Base-by-base conservation (phyloP, 2,113 vertebrate genomes). In the Orycteropus afer region DNA sequence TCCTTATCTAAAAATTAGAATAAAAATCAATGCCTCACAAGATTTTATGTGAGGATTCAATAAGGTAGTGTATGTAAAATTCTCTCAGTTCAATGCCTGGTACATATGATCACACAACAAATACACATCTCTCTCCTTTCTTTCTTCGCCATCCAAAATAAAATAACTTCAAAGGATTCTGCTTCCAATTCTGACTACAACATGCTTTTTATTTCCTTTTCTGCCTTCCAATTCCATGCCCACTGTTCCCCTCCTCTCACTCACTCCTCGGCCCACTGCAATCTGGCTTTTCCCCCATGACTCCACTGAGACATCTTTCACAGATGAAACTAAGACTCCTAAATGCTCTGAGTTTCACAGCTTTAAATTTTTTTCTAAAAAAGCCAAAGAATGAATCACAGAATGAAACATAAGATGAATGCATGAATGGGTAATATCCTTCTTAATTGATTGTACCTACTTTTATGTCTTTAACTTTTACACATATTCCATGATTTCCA, bases 271-370 rank as follows among this genome's bases (percentile, higher is more conserved):
- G 17, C 83, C 65, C 81, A 89, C 77, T 88, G 42, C 78, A 94
- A 85, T 85, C 97, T 96, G 91, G 83, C 32, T 92, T 90, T 47
- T 95, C 32, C n/a, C 40, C 45, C 11, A 55, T 85, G 15, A 40
- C 82, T 90, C 61, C 49, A 76, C 45, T 78, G 47, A 95, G 94
- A 59, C 37, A 37, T 34, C 73, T 61, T 65, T 67, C 45, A 63
- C 53, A 95, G 51, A 73, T 79, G 34, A 95, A 93, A 81, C 47
- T 63, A 84, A 85, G 37, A 63, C n/a, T 92, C n/a, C 32, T 53
- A 81, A 89, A 51, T 47, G 4, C 73, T 78, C 47, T 80, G 73
- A 63, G 49, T 92, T 95, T 96, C 65, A 92, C 55, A 63, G 71
- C 53, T 82, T 92, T 87, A 57, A 73, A 15, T 94, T 76, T 87